phyloP scores from a whole-genome alignment of 2,113 vertebrate genomes.

The Brachypodius melanocephalos region DNA sequence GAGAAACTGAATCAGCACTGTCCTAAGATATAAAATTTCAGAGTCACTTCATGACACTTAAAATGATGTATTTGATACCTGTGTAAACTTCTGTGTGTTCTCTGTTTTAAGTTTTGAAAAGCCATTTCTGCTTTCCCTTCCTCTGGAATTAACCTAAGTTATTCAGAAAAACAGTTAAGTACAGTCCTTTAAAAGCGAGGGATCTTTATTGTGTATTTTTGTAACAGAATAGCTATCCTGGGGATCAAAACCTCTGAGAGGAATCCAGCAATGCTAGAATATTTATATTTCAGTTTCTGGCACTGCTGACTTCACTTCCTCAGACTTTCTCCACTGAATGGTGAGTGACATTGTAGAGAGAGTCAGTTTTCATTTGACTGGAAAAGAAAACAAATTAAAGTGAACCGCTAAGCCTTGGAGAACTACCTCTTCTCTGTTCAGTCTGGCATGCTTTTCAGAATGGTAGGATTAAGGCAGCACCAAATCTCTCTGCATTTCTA shows the following conservation, averaged over 20 bases:
- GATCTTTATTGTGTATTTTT: neutral
- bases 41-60: neutral
- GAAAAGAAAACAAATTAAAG: conserved; percentile 42
- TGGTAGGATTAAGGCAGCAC: conserved; percentile 16
- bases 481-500: neutral
- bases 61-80: neutral
- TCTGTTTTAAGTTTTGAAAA: neutral
- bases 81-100: neutral
- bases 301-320: neutral
- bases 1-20: neutral
- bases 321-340: neutral
- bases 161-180: neutral
- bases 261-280: neutral
- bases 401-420: conserved; percentile 39
- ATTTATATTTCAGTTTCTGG: conserved; percentile 27
- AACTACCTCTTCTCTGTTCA: neutral
- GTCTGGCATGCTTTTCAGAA: neutral
- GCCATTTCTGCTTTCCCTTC: neutral
- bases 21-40: neutral
- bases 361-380: conserved; percentile 37
- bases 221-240: conserved; percentile 5
- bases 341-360: conserved; percentile 20
- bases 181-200: neutral
- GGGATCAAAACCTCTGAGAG: neutral
- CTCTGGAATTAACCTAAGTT: neutral